Conservation (phyloP, 2,113 vertebrate genomes). For the Rhizomys pruinosus region DNA sequence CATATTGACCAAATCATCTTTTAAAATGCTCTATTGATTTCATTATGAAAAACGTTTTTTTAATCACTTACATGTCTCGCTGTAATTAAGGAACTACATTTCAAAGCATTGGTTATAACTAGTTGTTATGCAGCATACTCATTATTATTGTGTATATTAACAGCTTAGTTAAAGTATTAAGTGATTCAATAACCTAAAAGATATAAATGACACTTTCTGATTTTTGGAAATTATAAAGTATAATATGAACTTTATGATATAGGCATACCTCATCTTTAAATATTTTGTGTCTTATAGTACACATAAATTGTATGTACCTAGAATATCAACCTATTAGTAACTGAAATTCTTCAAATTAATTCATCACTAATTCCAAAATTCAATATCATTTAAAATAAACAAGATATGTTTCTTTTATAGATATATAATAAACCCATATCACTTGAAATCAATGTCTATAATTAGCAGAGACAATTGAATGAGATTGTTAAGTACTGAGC, state of each 20-base stretch:
- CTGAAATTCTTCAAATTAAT: not conserved
- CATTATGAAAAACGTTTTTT: not conserved
- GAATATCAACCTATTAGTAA: not conserved
- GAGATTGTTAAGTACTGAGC: not conserved
- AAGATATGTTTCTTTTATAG: not conserved
- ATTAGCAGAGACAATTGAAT: conserved; percentile 18
- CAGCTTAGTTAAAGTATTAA: not conserved
- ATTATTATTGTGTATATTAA: not conserved
- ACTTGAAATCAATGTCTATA: conserved; percentile 25
- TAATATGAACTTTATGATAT: not conserved
- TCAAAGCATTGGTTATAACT: not conserved
- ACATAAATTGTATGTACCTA: not conserved
- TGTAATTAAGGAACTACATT: not conserved
- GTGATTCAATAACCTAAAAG: conserved; percentile 10
- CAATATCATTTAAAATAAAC: not conserved
- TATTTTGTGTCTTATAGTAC: not conserved
- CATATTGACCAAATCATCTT: not conserved
- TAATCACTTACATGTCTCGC: not conserved
- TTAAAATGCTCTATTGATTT: not conserved
- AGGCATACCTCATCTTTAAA: not conserved
- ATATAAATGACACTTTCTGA: not conserved
- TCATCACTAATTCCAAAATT: conserved; percentile 10
- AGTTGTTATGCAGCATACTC: too few species aligned
- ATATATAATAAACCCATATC: not conserved
- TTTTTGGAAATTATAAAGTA: not conserved